A percentile compares a stretch with the other conserved stretches of the same genome.
phyloP scores from a whole-genome alignment of 2,888 invertebrate genomes.

The Eupithecia subfuscata region DNA sequence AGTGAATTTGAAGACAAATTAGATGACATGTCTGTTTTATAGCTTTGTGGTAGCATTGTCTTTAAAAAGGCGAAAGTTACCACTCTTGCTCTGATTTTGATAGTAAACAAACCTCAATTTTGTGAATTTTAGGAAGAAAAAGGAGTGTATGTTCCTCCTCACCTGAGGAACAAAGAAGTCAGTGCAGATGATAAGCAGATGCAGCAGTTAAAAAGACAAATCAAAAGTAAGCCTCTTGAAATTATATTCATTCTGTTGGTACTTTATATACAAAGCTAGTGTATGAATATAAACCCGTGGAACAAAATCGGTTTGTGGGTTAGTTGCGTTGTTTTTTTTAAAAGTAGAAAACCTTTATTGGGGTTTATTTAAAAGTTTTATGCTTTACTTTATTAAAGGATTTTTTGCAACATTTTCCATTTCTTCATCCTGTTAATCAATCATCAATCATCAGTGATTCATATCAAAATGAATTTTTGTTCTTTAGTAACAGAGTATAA shows the following conservation, averaged over 20 bases:
- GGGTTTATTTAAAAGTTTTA: too few relatives aligned
- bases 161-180: conserved; percentile 85
- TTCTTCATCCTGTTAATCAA: too few relatives aligned
- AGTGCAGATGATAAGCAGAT: conserved; percentile 83
- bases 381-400: too few relatives aligned
- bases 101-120: not conserved
- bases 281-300: too few relatives aligned
- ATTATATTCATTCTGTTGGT: too few relatives aligned
- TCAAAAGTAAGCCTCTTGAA: conserved; percentile 87
- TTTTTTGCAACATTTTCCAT: too few relatives aligned
- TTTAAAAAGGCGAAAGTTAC: not conserved
- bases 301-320: too few relatives aligned
- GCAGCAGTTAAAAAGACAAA: conserved; percentile 88
- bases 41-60: not conserved
- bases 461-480: too few relatives aligned
- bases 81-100: not conserved
- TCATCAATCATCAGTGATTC: too few relatives aligned
- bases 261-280: too few relatives aligned
- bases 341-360: too few relatives aligned
- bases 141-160: conserved; percentile 93
- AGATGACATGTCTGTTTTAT: not conserved
- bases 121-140: conserved; percentile 66
- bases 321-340: too few relatives aligned
- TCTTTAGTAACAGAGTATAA: not conserved
- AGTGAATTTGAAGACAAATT: not conserved